Conservation (phyloP, 2,888 invertebrate genomes). For the Diaperis boleti region DNA sequence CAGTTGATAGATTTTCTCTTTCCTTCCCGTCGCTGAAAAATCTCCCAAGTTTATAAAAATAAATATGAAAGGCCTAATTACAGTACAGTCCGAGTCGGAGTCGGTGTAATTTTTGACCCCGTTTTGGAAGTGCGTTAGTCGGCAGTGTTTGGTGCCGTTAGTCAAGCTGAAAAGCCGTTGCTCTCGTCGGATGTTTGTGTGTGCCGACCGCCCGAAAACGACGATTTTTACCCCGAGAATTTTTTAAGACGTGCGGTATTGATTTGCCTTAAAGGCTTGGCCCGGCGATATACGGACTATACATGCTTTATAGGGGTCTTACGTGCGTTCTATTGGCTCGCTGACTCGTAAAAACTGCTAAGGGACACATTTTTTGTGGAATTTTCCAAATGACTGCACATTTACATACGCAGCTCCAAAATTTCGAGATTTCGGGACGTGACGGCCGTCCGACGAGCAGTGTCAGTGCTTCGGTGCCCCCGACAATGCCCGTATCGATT, state of each 20-base stretch:
- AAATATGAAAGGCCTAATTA: conserved; percentile 66
- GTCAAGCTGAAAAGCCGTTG: conserved; percentile 57
- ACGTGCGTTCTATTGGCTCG: conserved; percentile 68
- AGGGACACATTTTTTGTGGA: conserved; percentile 68
- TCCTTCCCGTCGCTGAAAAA: conserved; percentile 64
- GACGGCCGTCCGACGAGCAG: too few relatives aligned
- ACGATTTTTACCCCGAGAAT: conserved; percentile 60
- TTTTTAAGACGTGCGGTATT: conserved; percentile 67
- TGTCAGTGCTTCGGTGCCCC: too few relatives aligned
- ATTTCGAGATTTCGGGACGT: conserved; percentile 57
- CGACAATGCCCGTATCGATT: conserved; percentile 63
- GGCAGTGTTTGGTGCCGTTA: conserved; percentile 64
- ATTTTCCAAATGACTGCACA: conserved; percentile 75
- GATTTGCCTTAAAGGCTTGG: conserved; percentile 68
- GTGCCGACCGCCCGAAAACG: conserved; percentile 46
- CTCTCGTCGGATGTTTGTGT: conserved; percentile 40
- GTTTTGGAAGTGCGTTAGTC: conserved; percentile 64
- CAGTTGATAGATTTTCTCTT: conserved; percentile 61
- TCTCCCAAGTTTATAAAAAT: conserved; percentile 66
- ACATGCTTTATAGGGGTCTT: conserved; percentile 67
- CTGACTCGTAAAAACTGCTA: conserved; percentile 67
- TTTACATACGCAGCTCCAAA: conserved; percentile 65
- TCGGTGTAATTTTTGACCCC: conserved; percentile 65
- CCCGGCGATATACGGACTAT: conserved; percentile 66
- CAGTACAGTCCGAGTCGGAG: conserved; percentile 56